A percentile compares a stretch with the other conserved stretches of the same genome.
Conservation (phyloP, 2,888 invertebrate species). For the Ferdinandea cuprea region DNA sequence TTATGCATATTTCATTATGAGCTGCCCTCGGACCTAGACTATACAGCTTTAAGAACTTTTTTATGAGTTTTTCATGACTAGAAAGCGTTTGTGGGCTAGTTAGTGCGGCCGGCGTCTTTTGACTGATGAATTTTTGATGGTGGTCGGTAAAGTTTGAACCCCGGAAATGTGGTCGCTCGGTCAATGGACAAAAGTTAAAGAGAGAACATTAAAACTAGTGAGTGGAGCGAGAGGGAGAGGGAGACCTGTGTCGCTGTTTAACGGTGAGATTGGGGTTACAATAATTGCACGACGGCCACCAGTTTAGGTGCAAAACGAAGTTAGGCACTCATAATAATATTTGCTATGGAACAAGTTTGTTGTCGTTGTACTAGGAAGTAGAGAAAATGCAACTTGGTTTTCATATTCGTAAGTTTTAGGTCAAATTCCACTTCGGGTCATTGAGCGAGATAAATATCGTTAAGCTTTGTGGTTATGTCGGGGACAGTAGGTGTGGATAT, state of each 20-base stretch:
- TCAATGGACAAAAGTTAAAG: no score
- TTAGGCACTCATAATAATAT: no score
- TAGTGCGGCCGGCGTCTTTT: not conserved
- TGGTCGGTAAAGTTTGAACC: conserved; percentile 32
- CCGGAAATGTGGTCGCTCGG: conserved; percentile 36
- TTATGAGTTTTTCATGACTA: conserved; percentile 34
- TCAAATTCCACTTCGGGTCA: no score
- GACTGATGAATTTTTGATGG: conserved; percentile 36
- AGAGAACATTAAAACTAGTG: no score
- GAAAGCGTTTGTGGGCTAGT: conserved; percentile 8
- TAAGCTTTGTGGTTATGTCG: no score
- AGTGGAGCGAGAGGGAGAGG: not conserved
- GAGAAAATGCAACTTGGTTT: no score
- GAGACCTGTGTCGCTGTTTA: not conserved
- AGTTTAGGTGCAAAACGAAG: no score
- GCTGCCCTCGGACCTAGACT: conserved; percentile 17
- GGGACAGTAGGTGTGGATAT: no score
- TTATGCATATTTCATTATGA: conserved; percentile 71
- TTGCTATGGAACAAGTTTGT: no score
- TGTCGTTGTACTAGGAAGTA: no score
- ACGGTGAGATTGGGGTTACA: not conserved
- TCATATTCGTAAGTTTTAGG: no score
- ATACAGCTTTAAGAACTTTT: conserved; percentile 22
- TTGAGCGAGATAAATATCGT: no score
- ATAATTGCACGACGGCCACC: not conserved